Evolutionary conservation across 2,888 invertebrate genomes (phyloP), one percentile per base, ranked within the genome.

Genomic region (Ichneumoninae sp.): DNA sequence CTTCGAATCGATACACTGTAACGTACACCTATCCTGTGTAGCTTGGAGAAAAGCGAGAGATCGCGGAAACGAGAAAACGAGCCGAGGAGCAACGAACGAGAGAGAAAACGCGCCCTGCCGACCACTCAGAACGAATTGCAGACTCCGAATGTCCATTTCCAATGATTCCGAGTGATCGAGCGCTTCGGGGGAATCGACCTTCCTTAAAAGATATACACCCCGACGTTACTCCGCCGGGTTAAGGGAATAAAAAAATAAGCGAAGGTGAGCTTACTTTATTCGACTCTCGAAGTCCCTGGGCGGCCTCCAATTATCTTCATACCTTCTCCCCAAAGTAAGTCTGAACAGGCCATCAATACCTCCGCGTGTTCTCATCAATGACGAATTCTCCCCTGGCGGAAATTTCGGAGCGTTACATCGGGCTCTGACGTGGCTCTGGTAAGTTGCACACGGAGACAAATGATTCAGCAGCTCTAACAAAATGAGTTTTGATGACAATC

Each of bases 101-200:
- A 33, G 26, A 26, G 36, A 33, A 50, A 22, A 77, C 69, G 57
- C 44, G 72, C 69, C 40, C 30, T 68, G 36, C 66, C 74, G 72
- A 74, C 60, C 80, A 85, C 82, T 82, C 80, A 54, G 80, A 80
- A 77, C 57, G 74, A 85, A 82, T 82, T 85, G 74, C 69, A 83
- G 82, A 80, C 79, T 70, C 65, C 57, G 76, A 80, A 80, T 50
- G 85, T 69, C 82, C 71, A 82, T 82, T 82, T 80, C 65, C 65
- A 82, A 80, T 82, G 85, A 80, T 80, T 47, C 82, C 50, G 66
- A 66, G 60, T 80, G 82, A 85, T 85, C 80, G 78, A 85, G 36
- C 33, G 72, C 26, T 82, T 60, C 74, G 65, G 66, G 75, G 40
- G 44, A 44, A 71, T 74, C 70, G 71, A 75, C 68, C 65, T 60